phyloP scores from a whole-genome alignment of 2,888 invertebrate species.

The Willowsia nigromaculata region DNA sequence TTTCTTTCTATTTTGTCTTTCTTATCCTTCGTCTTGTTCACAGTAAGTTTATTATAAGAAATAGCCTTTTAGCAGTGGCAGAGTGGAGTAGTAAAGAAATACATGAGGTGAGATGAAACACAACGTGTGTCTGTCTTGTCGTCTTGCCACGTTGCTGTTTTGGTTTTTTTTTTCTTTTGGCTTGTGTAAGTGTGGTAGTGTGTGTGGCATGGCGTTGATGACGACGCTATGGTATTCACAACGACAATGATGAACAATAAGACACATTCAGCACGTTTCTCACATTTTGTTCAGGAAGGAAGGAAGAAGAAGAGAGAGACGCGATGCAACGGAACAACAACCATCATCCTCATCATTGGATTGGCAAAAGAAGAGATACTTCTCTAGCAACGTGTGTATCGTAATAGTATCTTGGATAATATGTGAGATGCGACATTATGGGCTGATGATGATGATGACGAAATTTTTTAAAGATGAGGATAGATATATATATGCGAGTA shows the following conservation, averaged over 20 bases:
- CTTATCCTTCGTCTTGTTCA: not conserved
- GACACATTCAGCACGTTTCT: constrained; percentile 47
- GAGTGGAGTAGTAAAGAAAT: not conserved
- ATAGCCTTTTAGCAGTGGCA: not conserved
- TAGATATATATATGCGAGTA: not conserved
- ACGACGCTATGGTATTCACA: constrained; percentile 44
- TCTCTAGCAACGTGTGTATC: not conserved
- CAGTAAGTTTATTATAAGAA: constrained; percentile 30
- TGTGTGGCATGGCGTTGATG: not conserved
- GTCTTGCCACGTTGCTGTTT: not conserved
- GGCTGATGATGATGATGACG: constrained; percentile 2
- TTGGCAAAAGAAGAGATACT: constrained; percentile 10
- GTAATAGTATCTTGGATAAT: not conserved
- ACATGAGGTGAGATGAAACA: not conserved
- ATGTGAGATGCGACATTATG: not conserved
- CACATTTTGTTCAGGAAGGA: constrained; percentile 8
- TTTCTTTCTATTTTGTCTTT: not conserved
- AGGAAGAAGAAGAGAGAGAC: constrained; percentile 1
- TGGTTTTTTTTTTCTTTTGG: not conserved
- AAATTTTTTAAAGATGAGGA: not conserved
- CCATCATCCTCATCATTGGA: constrained; percentile 35
- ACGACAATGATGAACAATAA: constrained; percentile 49
- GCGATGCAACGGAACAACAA: constrained; percentile 34
- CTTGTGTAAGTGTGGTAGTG: not conserved
- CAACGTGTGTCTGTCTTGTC: constrained; percentile 5